These are phyloP conservation scores for Parnassius apollo DNA, from an alignment of 2,888 invertebrate species.

Conservation along the genomic window DNA sequence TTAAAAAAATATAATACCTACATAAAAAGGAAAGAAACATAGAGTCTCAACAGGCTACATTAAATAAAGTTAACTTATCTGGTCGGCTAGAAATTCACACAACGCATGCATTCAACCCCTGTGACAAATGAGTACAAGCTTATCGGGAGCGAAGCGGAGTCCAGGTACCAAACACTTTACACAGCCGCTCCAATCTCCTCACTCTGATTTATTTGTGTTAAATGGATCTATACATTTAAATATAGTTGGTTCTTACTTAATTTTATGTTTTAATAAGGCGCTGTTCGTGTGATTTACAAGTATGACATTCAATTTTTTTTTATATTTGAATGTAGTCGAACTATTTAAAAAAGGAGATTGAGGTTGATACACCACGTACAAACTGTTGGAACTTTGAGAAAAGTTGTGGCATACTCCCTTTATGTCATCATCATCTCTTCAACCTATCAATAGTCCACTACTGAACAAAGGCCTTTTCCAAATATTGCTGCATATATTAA, in stretches of 20 bases:
- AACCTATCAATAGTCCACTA: no score
- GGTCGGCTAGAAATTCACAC: neutral
- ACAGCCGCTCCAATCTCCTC: conserved; percentile 1
- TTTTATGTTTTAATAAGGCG: conserved; percentile 16
- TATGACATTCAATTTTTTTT: neutral
- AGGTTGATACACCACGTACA: no score
- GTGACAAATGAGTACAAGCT: conserved; percentile 18
- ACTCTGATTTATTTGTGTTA: conserved; percentile 8
- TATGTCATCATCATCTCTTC: no score
- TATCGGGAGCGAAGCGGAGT: conserved; percentile 15
- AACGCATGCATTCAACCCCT: conserved; percentile 4
- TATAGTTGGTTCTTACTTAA: conserved; percentile 8
- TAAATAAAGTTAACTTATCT: conserved; percentile 8
- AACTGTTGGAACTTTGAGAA: no score
- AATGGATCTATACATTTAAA: neutral
- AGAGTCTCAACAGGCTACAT: neutral
- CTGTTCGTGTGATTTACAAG: conserved; percentile 4
- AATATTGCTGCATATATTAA: no score
- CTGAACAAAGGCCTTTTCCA: no score
- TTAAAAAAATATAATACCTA: no score
- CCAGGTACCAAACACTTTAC: conserved; percentile 1
- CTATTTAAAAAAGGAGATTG: no score
- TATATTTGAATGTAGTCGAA: no score
- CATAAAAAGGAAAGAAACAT: neutral
- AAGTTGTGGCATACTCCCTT: no score